phyloP scores from a whole-genome alignment of 2,113 vertebrate genomes.

The Gavialis gangeticus region DNA sequence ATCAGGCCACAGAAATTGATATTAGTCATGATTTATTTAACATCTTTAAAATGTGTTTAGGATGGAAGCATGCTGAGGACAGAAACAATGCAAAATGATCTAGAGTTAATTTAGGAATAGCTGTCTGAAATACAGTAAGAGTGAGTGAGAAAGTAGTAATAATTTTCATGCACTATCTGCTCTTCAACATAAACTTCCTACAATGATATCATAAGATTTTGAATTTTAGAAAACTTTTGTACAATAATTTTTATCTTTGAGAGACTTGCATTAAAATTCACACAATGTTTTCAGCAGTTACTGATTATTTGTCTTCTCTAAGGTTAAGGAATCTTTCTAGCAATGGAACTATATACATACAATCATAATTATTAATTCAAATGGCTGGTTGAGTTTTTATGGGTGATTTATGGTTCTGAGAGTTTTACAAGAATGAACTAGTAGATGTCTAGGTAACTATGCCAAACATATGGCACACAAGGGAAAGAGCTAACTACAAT shows the following conservation, averaged over 20 bases:
- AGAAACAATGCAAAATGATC: background rate
- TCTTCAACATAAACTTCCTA: background rate
- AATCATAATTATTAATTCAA: slow-evolving; percentile 62
- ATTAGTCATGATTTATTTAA: background rate
- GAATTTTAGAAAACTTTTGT: background rate
- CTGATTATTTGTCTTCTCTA: slow-evolving; percentile 30
- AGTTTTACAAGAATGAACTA: slow-evolving; percentile 34
- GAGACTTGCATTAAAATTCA: background rate
- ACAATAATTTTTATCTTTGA: background rate
- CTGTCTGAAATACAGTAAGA: background rate
- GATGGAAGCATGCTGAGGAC: background rate
- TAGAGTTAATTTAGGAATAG: background rate
- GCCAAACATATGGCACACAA: background rate
- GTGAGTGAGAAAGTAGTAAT: background rate
- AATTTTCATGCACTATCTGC: background rate
- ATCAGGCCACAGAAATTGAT: background rate
- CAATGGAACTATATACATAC: slow-evolving; percentile 46
- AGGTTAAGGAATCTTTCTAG: slow-evolving; percentile 48
- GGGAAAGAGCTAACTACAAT: background rate
- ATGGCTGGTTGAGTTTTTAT: slow-evolving; percentile 40
- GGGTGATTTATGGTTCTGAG: slow-evolving; percentile 36
- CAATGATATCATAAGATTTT: background rate
- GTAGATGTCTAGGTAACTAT: slow-evolving; percentile 46
- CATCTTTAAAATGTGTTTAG: background rate
- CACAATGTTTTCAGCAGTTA: background rate